phyloP scores from a whole-genome alignment of 2,888 invertebrate species.

The Clitarchus hookeri region DNA sequence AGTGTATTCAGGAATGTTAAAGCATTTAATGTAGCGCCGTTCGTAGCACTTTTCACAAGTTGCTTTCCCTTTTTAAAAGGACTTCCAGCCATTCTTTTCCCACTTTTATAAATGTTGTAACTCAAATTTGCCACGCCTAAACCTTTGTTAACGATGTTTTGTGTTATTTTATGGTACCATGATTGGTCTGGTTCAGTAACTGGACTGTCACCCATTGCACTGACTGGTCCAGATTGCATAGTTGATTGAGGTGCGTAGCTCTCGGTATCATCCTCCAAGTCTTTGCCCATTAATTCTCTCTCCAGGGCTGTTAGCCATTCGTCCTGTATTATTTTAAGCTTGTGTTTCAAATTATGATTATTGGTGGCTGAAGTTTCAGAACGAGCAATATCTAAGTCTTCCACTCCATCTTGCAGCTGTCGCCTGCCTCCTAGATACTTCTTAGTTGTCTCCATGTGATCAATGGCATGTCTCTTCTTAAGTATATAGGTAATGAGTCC shows the following conservation, averaged over 20 bases:
- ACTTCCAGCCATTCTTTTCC: not conserved
- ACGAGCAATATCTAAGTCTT: not conserved
- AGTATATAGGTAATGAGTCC: not conserved
- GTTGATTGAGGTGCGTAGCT: no score
- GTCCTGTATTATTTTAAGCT: not conserved
- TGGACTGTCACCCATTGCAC: not conserved
- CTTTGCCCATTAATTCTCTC: not conserved
- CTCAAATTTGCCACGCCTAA: not conserved
- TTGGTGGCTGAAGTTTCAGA: not conserved
- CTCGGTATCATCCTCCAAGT: no score
- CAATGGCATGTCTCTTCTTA: not conserved
- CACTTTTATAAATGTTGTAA: not conserved
- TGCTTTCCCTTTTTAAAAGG: not conserved
- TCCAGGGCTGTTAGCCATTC: not conserved
- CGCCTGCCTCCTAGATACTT: no score
- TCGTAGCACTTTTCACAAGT: not conserved
- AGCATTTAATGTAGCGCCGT: not conserved
- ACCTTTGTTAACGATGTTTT: not conserved
- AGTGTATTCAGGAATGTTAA: not conserved
- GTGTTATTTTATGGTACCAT: not conserved
- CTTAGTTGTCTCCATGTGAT: not conserved
- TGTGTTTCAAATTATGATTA: no score
- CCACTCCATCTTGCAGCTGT: not conserved
- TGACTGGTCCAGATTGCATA: not conserved
- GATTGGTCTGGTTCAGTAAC: not conserved